Conservation (phyloP, 2,113 vertebrate species). For the Erythrolamprus reginae region DNA sequence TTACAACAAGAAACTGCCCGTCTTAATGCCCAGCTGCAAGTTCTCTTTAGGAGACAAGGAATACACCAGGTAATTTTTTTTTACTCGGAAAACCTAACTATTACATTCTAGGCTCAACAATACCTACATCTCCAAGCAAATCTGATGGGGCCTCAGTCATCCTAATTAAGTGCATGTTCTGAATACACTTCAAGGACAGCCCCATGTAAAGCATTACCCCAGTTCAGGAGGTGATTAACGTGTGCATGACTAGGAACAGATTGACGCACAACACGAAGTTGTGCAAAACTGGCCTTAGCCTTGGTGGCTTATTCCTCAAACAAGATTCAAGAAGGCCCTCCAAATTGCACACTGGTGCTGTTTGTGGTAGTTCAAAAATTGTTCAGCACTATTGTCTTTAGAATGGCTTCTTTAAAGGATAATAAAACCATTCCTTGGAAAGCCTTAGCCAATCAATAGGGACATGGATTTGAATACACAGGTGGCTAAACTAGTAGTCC, state of each 20-base stretch:
- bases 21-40: slow-evolving; percentile 67
- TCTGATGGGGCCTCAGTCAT: background rate
- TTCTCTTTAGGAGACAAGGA: slow-evolving; percentile 57
- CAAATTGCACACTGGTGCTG: background rate
- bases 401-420: background rate
- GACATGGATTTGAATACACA: background rate
- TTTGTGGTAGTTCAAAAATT: background rate
- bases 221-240: background rate
- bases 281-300: background rate
- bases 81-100: background rate
- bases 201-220: background rate
- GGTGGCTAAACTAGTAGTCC: background rate
- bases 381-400: background rate
- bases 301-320: background rate
- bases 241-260: background rate
- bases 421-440: background rate
- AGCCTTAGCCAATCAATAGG: background rate
- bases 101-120: background rate
- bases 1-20: slow-evolving; percentile 69
- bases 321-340: background rate
- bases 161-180: background rate
- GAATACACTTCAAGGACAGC: background rate
- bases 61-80: slow-evolving; percentile 63
- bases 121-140: background rate
- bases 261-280: background rate